These are phyloP conservation scores for Scylla paramamosain DNA, from an alignment of 1,140 invertebrate species.

Conservation along the genomic window DNA sequence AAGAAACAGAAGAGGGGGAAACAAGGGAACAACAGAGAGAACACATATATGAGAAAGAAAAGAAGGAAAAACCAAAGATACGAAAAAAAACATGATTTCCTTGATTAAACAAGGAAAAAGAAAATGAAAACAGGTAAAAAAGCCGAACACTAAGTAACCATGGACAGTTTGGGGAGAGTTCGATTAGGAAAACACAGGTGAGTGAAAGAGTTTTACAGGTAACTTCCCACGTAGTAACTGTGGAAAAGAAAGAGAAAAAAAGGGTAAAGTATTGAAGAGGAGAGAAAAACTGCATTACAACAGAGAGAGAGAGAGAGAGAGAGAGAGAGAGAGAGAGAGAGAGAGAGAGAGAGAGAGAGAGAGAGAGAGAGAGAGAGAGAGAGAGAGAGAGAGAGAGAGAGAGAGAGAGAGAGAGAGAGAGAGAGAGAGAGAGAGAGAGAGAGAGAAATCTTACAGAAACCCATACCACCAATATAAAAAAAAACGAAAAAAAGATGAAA, in stretches of 20 bases:
- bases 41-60: neutral
- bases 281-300: neutral
- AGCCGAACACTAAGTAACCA: neutral
- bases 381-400: too few species aligned
- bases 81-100: neutral
- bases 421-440: too few species aligned
- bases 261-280: neutral
- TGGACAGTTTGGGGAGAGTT: neutral
- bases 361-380: slow-evolving; percentile 27
- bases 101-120: neutral
- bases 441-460: too few species aligned
- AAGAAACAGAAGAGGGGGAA: neutral
- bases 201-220: neutral
- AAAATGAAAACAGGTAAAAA: neutral
- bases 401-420: too few species aligned
- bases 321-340: slow-evolving; percentile 35
- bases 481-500: too few species aligned
- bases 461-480: too few species aligned
- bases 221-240: neutral
- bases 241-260: neutral
- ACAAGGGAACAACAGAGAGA: neutral
- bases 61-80: neutral
- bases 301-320: slow-evolving; percentile 37
- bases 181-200: neutral
- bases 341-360: slow-evolving; percentile 15